A percentile compares a stretch with the other conserved stretches of the same genome.
Conservation (phyloP, 2,113 vertebrate species). For the Narcine bancroftii region DNA sequence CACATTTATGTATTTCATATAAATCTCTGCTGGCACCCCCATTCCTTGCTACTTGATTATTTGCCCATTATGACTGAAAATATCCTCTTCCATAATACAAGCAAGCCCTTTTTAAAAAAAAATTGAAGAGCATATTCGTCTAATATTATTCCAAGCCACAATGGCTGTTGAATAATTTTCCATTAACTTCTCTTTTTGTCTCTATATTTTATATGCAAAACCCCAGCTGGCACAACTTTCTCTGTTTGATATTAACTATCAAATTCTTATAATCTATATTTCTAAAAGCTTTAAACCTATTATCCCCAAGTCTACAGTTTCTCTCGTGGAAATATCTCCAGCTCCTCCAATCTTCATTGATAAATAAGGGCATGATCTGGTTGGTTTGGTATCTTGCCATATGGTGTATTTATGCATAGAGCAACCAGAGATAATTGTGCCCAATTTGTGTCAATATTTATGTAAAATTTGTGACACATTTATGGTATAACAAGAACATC, state of each 20-base stretch:
- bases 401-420: neutral
- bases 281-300: neutral
- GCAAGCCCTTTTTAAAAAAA: neutral
- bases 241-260: neutral
- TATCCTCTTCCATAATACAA: neutral
- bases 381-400: neutral
- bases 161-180: neutral
- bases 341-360: neutral
- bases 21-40: neutral
- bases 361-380: neutral
- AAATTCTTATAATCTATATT: neutral
- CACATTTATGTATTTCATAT: no score
- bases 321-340: neutral
- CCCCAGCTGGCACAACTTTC: neutral
- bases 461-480: slow-evolving; percentile 5
- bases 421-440: slow-evolving; percentile 12
- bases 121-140: neutral
- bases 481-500: slow-evolving; percentile 19
- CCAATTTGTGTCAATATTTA: slow-evolving; percentile 16
- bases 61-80: neutral
- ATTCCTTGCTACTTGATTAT: neutral
- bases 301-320: neutral
- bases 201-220: neutral
- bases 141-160: neutral
- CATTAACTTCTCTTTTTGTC: neutral